Evolutionary conservation across 1,140 invertebrate species (phyloP).

Genomic region (Trissolcus basalis): DNA sequence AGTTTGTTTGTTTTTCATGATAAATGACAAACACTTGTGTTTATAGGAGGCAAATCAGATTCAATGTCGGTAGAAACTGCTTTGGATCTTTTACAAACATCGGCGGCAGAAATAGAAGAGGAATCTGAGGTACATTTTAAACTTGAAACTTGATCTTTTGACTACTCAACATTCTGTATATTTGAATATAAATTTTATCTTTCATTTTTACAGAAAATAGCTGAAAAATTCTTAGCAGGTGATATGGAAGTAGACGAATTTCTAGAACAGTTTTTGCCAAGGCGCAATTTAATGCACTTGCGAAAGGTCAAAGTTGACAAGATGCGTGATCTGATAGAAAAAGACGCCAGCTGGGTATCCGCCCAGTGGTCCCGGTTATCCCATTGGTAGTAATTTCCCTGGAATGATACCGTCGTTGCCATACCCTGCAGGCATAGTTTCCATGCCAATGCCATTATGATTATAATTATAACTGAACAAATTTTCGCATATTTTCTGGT

Average conservation of each 20-base stretch:
- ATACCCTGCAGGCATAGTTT: slow-evolving; percentile 76
- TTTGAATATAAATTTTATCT: neutral
- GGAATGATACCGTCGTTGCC: slow-evolving; percentile 70
- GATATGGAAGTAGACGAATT: slow-evolving; percentile 86
- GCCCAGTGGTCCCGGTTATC: slow-evolving; percentile 65
- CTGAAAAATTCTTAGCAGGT: slow-evolving; percentile 85
- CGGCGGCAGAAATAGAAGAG: slow-evolving; percentile 91
- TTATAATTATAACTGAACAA: slow-evolving; percentile 6
- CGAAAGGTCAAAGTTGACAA: slow-evolving; percentile 91
- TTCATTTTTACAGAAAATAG: slow-evolving; percentile 74
- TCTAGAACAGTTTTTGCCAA: slow-evolving; percentile 84
- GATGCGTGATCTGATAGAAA: slow-evolving; percentile 86
- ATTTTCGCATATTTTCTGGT: slow-evolving; percentile 1
- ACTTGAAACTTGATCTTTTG: slow-evolving; percentile 5
- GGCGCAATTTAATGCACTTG: slow-evolving; percentile 86
- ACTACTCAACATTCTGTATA: neutral
- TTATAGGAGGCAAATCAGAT: slow-evolving; percentile 80
- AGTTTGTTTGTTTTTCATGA: neutral
- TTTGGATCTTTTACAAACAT: slow-evolving; percentile 88
- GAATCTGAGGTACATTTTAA: slow-evolving; percentile 82
- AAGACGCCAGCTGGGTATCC: slow-evolving; percentile 66
- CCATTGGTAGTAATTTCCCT: slow-evolving; percentile 64
- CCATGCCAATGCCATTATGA: slow-evolving; percentile 78
- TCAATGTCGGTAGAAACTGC: slow-evolving; percentile 87
- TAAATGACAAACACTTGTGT: neutral